These are phyloP conservation scores for Ochotona princeps DNA, from an alignment of 2,113 vertebrate genomes.

Conservation along the genomic window DNA sequence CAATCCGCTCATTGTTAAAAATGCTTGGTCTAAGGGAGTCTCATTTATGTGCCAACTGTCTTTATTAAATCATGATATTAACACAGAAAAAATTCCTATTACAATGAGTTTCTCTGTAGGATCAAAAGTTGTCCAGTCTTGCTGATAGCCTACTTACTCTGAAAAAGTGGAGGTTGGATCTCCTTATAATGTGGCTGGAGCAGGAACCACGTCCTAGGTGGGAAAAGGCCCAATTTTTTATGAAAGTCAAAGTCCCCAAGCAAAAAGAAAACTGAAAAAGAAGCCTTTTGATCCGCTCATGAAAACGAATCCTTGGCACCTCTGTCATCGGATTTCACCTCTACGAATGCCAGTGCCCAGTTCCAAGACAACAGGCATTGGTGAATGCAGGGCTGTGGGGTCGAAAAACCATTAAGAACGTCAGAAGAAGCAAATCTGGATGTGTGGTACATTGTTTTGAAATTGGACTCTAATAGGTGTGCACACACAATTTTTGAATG, in stretches of 20 bases:
- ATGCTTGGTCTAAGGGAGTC: neutral
- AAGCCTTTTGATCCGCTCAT: neutral
- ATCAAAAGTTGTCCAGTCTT: conserved; percentile 31
- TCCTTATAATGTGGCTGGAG: neutral
- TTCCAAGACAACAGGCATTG: neutral
- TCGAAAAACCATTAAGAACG: neutral
- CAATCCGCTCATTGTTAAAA: conserved; percentile 56
- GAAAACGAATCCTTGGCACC: neutral
- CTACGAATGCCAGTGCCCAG: neutral
- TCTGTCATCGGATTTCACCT: neutral
- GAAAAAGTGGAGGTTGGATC: conserved; percentile 20
- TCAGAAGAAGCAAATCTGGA: neutral
- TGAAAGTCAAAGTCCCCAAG: neutral
- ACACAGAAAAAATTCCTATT: conserved; percentile 6
- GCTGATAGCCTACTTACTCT: conserved; percentile 8
- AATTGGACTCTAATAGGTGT: neutral
- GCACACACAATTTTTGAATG: neutral
- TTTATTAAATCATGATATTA: conserved; percentile 71
- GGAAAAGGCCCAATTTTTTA: neutral
- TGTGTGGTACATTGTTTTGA: neutral
- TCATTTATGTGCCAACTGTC: conserved; percentile 38
- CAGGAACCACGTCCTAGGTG: neutral
- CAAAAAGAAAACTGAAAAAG: conserved; percentile 40
- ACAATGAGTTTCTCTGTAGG: conserved; percentile 48
- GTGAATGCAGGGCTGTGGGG: neutral